phyloP scores from a whole-genome alignment of 2,113 vertebrate genomes.

The human (Homo sapiens) region DNA sequence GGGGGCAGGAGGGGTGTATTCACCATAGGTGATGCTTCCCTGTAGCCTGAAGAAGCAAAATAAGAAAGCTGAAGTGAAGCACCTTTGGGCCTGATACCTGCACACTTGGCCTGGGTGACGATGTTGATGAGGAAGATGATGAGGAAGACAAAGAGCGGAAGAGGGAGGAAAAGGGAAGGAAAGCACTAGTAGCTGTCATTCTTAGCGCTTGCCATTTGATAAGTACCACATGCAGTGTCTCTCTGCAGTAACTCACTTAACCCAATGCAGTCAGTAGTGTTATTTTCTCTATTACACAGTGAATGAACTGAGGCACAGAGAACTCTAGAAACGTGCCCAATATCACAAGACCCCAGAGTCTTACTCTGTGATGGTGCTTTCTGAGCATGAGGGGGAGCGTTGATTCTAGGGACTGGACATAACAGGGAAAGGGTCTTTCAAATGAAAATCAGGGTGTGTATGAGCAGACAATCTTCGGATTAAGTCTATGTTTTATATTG shows the following conservation, averaged over 20 bases:
- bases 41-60: background rate
- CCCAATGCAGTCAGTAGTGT: rapidly evolving
- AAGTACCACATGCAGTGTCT: rapidly evolving
- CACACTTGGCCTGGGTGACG: background rate
- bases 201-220: rapidly evolving
- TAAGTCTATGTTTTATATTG: background rate
- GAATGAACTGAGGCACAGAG: background rate
- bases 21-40: background rate
- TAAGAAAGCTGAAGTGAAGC: background rate
- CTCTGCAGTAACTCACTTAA: background rate
- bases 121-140: background rate
- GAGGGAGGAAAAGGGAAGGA: background rate
- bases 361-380: background rate
- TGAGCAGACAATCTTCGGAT: background rate
- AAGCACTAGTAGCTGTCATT: background rate
- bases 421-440: background rate
- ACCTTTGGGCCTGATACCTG: background rate
- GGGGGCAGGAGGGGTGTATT: rapidly evolving
- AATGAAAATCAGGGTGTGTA: background rate
- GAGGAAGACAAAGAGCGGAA: rapidly evolving
- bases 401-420: background rate
- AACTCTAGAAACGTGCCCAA: background rate
- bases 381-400: background rate
- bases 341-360: background rate
- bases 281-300: background rate